Base-by-base conservation (phyloP, 1,140 invertebrate genomes). In the Aphelenchoides fujianensis region DNA sequence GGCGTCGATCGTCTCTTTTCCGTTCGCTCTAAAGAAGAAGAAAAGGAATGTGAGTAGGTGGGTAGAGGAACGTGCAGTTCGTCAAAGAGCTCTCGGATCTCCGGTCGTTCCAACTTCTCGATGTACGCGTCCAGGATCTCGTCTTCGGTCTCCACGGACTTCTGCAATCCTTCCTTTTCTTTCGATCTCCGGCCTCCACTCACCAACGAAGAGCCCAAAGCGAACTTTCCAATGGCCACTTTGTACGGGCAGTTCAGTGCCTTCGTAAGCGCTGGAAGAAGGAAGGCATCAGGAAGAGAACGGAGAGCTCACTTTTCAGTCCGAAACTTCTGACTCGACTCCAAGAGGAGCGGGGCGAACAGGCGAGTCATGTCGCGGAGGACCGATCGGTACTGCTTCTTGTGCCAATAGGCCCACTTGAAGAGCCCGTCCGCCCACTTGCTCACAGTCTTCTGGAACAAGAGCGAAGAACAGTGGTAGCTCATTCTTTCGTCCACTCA, bases 71-170 rank as follows among this genome's bases (percentile, higher is more conserved):
- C 30, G 28, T 75, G 75, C 73, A 74, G 34, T 76, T 63, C 30
- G 34, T 74, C 72, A 36, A 74, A 76, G 9, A 74, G 5, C 32
- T 76, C 23, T 41, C 52, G 32, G 19, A 74, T 28, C 23, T 74
- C 73, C 0, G 70, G 74, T 32, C 74, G 19, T 32, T 73, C 28
- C 0, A 74, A 63, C n/a, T 53, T 66, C 2, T 72, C 52, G 2
- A 76, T 3, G 55, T 74, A 74, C 1, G 32, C 3, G 7, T 76
- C 37, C 1, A 76, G 12, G 16, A 76, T 34, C 16, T 30, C 16
- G 19, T 12, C 1, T 23, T 41, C 1, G 12, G 63, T 36, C 34
- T 0, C 2, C 3, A 66, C 31, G 41, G 41, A 48, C 23, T 48
- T 48, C 41, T 48, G 41, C 12, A 48, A n/a, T n/a, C n/a, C n/a